A percentile compares a stretch with the other conserved stretches of the same genome.
Conservation (phyloP, 2,113 vertebrate species). For the Cavia porcellus region DNA sequence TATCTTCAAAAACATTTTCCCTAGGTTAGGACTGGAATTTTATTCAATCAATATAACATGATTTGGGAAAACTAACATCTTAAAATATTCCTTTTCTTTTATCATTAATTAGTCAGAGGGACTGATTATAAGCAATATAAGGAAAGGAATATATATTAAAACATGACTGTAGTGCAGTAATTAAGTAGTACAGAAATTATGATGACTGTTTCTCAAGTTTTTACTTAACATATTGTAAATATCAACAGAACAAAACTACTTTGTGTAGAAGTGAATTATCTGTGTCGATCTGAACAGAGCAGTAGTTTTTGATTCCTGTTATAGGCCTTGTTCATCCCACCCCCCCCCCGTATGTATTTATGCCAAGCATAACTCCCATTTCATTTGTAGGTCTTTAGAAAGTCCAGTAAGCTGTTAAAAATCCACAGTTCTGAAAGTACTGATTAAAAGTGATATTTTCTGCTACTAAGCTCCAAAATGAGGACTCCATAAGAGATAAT, state of each 20-base stretch:
- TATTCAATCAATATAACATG: neutral
- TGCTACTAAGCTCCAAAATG: neutral
- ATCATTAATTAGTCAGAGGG: neutral
- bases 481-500: neutral
- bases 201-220: neutral
- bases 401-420: constrained; percentile 33
- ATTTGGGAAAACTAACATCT: neutral
- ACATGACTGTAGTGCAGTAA: neutral
- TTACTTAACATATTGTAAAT: neutral
- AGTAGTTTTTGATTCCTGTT: neutral
- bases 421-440: constrained; percentile 23
- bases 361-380: constrained; percentile 44
- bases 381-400: constrained; percentile 46
- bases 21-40: neutral
- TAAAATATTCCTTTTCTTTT: constrained; percentile 2
- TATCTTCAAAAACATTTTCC: neutral
- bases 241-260: neutral
- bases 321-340: neutral
- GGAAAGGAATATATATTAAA: neutral
- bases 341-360: neutral
- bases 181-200: neutral
- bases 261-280: neutral
- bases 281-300: neutral
- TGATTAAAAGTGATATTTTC: neutral
- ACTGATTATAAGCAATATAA: neutral